Base-by-base conservation (phyloP, 2,888 invertebrate species). In the Barypeithes pellucidus region DNA sequence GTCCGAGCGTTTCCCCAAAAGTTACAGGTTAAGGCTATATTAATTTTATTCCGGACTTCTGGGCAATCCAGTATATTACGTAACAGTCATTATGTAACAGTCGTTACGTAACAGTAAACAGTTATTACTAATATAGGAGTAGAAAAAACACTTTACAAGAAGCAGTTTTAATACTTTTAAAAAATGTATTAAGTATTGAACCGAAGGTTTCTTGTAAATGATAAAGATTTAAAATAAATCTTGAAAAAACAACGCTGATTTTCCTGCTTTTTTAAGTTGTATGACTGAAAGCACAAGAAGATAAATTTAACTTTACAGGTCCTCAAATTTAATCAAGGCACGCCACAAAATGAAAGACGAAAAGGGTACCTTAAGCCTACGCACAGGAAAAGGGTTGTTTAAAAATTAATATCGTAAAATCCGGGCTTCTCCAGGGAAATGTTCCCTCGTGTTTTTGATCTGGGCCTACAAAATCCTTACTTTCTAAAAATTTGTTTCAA, bases 291-390 rank as follows among this genome's bases (percentile, higher is more conserved):
- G 39, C 39, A n/a, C 11, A 39, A 39, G n/a, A 39, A 4, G 29
- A 29, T 29, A 29, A 12, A 12, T 39, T 39, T 11, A n/a, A n/a
- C 20, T 50, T 50, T 50, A 50, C n/a, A 50, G n/a, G 22, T 12
- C 12, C 33, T 29, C 12, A 65, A 65, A 47, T 36, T 33, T 45
- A 41, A 45, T 76, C 77, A 39, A 4, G 39, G 39, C 12, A 39
- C 1, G 39, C 39, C 39, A 39, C 12, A 39, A 39, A n/a, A 39
- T 12, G 39, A 39, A 39, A 39, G 4, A 39, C 12, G n/a, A 39
- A 39, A 39, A 39, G 39, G 39, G 12, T 39, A 12, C 4, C n/a
- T 39, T 39, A 36, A 39, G n/a, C 39, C n/a, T 39, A 39, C 39
- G n/a, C 39, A n/a, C n/a, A n/a, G 4, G n/a, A n/a, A 4, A 39